Evolutionary conservation across 2,888 invertebrate species (phyloP), one percentile per base, ranked within the genome.

Genomic region (Harmothoe impar): DNA sequence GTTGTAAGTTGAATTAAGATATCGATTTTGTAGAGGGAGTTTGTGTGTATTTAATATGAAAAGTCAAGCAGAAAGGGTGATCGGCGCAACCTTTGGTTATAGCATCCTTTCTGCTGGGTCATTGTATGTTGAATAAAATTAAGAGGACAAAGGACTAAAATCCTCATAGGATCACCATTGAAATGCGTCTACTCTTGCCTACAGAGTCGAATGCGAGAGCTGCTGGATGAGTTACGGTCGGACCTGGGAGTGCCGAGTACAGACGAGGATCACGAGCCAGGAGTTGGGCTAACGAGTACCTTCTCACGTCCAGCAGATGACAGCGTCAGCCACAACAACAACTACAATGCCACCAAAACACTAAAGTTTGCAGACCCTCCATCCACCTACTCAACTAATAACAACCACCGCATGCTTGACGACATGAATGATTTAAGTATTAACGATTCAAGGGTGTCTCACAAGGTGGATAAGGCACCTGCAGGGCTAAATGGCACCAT

Each of bases 151-250:
- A n/a, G n/a, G n/a, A n/a, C n/a, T n/a, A n/a, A n/a, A n/a, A n/a
- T n/a, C n/a, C n/a, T n/a, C n/a, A n/a, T n/a, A n/a, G n/a, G n/a
- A n/a, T n/a, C n/a, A n/a, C n/a, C n/a, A n/a, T n/a, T n/a, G n/a
- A 43, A 43, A 43, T 43, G 43, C 10, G 3, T 43, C 43, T 43
- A 43, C 43, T 43, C 10, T 3, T 10, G 15, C 20, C n/a, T 62
- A 20, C 93, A 95, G 95, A 91, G 92, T 77, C 93, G 94, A 10
- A 94, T 95, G 94, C 92, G 94, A 51, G 93, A 94, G 33, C 93
- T 95, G 43, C 92, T 94, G 77, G 93, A 93, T 54, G 93, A 94
- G 51, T 93, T 95, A 29, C 91, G 94, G 20, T 91, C 91, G 25
- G 93, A 95, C 91, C 92, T 95, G 72, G 94, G 94, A n/a, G 93